Base-by-base conservation (phyloP, 2,888 invertebrate genomes). In the Drosophila parthenogenetica region DNA sequence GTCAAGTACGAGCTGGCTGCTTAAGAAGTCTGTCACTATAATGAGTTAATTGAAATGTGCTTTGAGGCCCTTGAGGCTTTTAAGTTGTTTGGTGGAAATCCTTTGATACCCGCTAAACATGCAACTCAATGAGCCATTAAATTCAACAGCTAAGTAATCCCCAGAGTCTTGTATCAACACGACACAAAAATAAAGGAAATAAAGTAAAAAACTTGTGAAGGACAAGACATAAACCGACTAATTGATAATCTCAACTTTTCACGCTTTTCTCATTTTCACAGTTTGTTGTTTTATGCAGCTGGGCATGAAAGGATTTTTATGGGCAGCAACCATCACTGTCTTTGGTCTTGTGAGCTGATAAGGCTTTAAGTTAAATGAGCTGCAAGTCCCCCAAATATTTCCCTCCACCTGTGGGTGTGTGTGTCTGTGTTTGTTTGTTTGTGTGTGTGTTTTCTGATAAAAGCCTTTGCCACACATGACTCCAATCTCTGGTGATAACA, bases 41-140 rank as follows among this genome's bases (percentile, higher is more conserved):
- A 16, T 59, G 77, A 70, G 71, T 81, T 69, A 79, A 71, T 69
- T 69, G 69, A 65, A 69, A 46, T 32, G 59, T 14, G 50, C 68
- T 58, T 49, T 51, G 35, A 48, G n/a, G 53, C 14, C n/a, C 7
- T 13, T 35, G 11, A 4, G 29, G 29, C 10, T 29, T 32, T 53
- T 50, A 42, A 49, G 62, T 29, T 17, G 49, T 25, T 60, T n/a
- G 5, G 29, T 63, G 10, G 19, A 11, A 25, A 49, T 59, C 48
- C 29, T 65, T 65, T 53, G 51, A 59, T 53, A 25, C 50, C 10
- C 40, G 10, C 11, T 14, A 16, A 59, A 35, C 45, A 19, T 45
- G 51, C 35, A 14, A 63, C 22, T 62, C 63, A 63, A 58, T 58
- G 58, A 59, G 64, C 46, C 55, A 62, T 62, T n/a, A 55, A 62